Conservation (phyloP, 2,113 vertebrate genomes). For the Mesoclemmys tuberculata region DNA sequence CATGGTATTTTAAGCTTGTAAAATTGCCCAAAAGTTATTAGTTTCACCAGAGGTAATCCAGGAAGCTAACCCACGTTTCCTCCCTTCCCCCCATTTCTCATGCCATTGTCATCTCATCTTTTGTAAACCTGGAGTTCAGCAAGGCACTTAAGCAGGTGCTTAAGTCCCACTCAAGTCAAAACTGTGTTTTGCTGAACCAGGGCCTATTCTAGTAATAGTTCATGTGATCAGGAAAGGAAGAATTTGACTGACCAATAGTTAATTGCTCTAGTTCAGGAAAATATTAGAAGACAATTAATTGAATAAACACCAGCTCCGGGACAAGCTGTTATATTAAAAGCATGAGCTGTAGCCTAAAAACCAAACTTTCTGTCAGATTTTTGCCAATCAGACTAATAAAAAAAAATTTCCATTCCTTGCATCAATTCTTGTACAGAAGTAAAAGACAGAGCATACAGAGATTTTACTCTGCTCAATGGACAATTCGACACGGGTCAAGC, state of each 20-base stretch:
- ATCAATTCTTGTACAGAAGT: neutral
- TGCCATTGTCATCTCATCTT: neutral
- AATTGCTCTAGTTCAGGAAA: neutral
- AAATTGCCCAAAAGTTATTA: neutral
- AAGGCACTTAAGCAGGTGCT: neutral
- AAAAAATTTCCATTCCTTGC: neutral
- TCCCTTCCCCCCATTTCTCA: neutral
- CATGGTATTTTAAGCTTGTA: neutral
- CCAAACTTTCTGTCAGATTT: constrained; percentile 23
- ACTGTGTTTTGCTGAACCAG: neutral
- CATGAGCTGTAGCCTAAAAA: constrained; percentile 12
- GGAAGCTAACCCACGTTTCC: neutral
- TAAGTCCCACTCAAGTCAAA: neutral
- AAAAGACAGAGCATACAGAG: neutral
- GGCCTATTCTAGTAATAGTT: neutral
- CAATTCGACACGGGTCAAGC: neutral
- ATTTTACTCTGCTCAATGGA: neutral
- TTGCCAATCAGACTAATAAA: neutral
- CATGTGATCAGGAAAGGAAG: neutral
- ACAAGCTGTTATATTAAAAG: constrained; percentile 9
- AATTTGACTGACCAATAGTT: neutral
- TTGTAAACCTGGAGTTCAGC: neutral
- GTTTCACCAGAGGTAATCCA: neutral
- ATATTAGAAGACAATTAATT: neutral
- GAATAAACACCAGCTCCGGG: neutral